Evolutionary conservation across 2,888 invertebrate species (phyloP).

Genomic region (Chalcosyrphus nemorum): DNA sequence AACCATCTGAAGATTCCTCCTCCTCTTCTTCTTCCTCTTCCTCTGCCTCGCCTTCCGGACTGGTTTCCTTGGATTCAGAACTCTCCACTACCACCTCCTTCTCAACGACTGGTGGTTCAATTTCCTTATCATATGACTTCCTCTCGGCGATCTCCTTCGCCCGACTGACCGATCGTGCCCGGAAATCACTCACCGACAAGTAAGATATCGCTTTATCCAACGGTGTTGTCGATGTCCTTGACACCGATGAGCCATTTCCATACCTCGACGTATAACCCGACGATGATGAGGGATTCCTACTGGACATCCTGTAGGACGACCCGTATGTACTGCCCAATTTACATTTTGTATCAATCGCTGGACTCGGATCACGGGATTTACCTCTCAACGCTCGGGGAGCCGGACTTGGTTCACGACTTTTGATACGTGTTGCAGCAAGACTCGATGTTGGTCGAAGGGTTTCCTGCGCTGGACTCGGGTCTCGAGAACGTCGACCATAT

Average conservation of each 20-base stretch:
- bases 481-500: conserved; percentile 78
- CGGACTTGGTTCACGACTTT: conserved; percentile 85
- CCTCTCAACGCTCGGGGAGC: conserved; percentile 78
- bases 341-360: conserved; percentile 80
- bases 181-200: conserved; percentile 80
- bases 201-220: conserved; percentile 80
- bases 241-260: conserved; percentile 56
- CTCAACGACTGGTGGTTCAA: conserved; percentile 78
- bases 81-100: conserved; percentile 24
- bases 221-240: conserved; percentile 33
- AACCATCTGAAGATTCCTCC: conserved; percentile 52
- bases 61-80: conserved; percentile 19
- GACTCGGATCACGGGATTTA: conserved; percentile 83
- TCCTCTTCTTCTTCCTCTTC: conserved; percentile 59
- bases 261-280: conserved; percentile 74
- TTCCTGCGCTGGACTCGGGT: conserved; percentile 80
- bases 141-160: conserved; percentile 80
- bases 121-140: conserved; percentile 81
- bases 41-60: conserved; percentile 53
- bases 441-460: conserved; percentile 77
- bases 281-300: conserved; percentile 69
- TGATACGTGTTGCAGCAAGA: conserved; percentile 74
- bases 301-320: conserved; percentile 75
- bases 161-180: conserved; percentile 79
- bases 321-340: conserved; percentile 74